phyloP scores from a whole-genome alignment of 2,888 invertebrate genomes.

The Platycheirus rosarum region DNA sequence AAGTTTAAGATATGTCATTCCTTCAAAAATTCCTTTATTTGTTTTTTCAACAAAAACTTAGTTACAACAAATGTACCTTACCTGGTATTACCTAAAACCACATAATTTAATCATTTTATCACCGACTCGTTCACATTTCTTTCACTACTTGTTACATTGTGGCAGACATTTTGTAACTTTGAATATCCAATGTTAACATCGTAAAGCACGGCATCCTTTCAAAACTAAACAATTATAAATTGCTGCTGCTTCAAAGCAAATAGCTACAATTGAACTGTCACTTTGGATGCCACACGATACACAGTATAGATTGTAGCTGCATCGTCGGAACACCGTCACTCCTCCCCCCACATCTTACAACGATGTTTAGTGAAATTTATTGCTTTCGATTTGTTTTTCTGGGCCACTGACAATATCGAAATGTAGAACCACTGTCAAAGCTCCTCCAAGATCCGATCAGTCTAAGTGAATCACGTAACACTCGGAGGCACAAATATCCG shows the following conservation, averaged over 20 bases:
- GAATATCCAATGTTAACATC: constrained; percentile 8
- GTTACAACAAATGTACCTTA: too few relatives aligned
- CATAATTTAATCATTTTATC: too few relatives aligned
- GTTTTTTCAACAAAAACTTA: too few relatives aligned
- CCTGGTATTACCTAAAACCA: too few relatives aligned
- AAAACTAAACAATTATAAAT: constrained; percentile 25
- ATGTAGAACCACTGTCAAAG: constrained; percentile 20
- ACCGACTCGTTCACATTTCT: too few relatives aligned
- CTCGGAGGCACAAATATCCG: neutral
- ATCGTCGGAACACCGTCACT: constrained; percentile 7
- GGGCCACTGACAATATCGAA: constrained; percentile 50
- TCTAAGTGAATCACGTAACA: neutral
- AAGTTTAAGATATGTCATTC: too few relatives aligned
- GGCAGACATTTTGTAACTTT: constrained; percentile 8
- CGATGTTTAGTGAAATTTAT: constrained; percentile 61
- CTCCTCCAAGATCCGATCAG: constrained; percentile 11
- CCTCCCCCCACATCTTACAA: neutral
- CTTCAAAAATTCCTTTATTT: too few relatives aligned
- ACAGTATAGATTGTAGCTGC: neutral
- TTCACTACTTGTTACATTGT: too few relatives aligned
- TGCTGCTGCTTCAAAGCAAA: neutral
- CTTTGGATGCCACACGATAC: neutral
- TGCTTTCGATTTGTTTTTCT: constrained; percentile 61
- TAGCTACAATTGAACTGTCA: constrained; percentile 18
- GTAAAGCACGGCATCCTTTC: constrained; percentile 29